Conservation (phyloP, 2,888 invertebrate species). For the Linnaemya vulpina region DNA sequence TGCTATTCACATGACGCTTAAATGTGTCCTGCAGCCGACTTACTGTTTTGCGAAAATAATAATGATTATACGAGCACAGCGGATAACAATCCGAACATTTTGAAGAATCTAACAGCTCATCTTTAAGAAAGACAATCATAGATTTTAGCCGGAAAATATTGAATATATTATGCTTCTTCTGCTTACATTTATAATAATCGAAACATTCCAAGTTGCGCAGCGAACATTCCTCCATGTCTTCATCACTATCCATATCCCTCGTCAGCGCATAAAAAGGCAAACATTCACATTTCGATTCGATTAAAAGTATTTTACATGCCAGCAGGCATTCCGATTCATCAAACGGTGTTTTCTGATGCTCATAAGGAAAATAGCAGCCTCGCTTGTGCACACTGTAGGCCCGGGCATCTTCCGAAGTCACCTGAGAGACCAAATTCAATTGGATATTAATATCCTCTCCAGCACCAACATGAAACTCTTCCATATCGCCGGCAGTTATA, state of each 20-base stretch:
- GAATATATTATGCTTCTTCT: background rate
- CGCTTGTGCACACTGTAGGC: slow-evolving; percentile 73
- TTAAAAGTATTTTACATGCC: slow-evolving; percentile 74
- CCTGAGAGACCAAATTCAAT: slow-evolving; percentile 70
- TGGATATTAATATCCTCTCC: slow-evolving; percentile 73
- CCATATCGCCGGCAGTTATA: slow-evolving; percentile 62
- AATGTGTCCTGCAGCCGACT: slow-evolving; percentile 43
- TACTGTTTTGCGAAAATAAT: slow-evolving; percentile 73
- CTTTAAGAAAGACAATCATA: slow-evolving; percentile 64
- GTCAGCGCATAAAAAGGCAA: slow-evolving; percentile 74
- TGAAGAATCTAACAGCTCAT: slow-evolving; percentile 69
- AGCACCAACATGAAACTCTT: slow-evolving; percentile 72
- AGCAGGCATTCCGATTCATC: slow-evolving; percentile 76
- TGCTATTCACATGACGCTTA: background rate
- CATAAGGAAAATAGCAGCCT: slow-evolving; percentile 77
- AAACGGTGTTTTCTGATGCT: slow-evolving; percentile 69
- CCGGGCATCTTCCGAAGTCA: slow-evolving; percentile 71
- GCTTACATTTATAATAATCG: slow-evolving; percentile 75
- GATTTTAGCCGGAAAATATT: too few relatives aligned
- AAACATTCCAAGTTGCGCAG: slow-evolving; percentile 76
- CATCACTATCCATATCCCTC: slow-evolving; percentile 48
- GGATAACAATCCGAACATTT: slow-evolving; percentile 76
- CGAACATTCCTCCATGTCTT: slow-evolving; percentile 74
- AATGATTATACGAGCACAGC: slow-evolving; percentile 75
- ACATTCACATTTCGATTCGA: slow-evolving; percentile 76